These are phyloP conservation scores for Xanthia togata DNA, from an alignment of 2,888 invertebrate species.

Conservation along the genomic window DNA sequence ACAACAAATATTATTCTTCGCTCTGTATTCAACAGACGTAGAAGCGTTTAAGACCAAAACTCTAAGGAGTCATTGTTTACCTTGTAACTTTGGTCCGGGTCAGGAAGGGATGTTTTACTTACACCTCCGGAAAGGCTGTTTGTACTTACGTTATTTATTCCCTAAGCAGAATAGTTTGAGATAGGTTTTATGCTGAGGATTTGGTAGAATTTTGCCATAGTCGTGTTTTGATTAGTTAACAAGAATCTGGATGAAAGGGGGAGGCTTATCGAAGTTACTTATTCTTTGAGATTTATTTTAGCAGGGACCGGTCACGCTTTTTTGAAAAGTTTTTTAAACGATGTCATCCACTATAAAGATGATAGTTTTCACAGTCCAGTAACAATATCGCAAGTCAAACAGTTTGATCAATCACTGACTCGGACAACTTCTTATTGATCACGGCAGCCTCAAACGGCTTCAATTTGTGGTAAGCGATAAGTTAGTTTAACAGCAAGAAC, in stretches of 20 bases:
- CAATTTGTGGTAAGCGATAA: slow-evolving; percentile 29
- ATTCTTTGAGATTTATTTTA: slow-evolving; percentile 6
- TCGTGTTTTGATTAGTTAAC: slow-evolving; percentile 41
- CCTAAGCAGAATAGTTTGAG: slow-evolving; percentile 59
- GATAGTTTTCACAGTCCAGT: not conserved
- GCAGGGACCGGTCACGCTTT: not conserved
- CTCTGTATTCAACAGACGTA: slow-evolving; percentile 65
- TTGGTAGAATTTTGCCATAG: slow-evolving; percentile 25
- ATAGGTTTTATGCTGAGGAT: slow-evolving; percentile 52
- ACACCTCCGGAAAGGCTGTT: slow-evolving; percentile 66
- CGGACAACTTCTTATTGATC: slow-evolving; percentile 19
- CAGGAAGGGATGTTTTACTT: slow-evolving; percentile 75
- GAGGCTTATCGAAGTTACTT: slow-evolving; percentile 27
- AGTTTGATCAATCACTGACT: slow-evolving; percentile 4
- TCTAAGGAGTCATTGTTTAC: slow-evolving; percentile 70
- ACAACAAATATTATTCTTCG: slow-evolving; percentile 68
- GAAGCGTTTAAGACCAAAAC: slow-evolving; percentile 67
- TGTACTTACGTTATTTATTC: slow-evolving; percentile 68
- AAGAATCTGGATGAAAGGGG: slow-evolving; percentile 23
- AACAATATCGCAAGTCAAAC: slow-evolving; percentile 14
- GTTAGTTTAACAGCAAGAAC: slow-evolving; percentile 15
- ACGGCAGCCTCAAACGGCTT: slow-evolving; percentile 31
- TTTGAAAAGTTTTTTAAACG: not conserved
- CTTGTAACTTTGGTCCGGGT: slow-evolving; percentile 69
- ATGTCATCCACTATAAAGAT: not conserved